These are phyloP conservation scores for Eupithecia exiguata DNA, from an alignment of 2,888 invertebrate species.

Conservation along the genomic window DNA sequence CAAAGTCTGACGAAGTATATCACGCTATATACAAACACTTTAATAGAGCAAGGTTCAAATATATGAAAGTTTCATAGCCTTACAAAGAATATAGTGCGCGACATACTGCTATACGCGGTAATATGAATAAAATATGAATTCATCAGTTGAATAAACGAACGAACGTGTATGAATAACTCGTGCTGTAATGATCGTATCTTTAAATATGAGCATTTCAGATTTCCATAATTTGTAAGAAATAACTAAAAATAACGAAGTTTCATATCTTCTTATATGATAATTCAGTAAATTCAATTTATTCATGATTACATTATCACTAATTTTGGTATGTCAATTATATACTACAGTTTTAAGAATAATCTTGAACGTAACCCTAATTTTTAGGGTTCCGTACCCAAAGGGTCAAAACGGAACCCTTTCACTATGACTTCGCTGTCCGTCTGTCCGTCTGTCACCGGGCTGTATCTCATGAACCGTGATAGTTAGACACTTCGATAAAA, in stretches of 20 bases:
- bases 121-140: slow-evolving; percentile 79
- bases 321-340: too few relatives aligned
- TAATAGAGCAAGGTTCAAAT: not conserved
- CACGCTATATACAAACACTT: not conserved
- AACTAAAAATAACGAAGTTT: not conserved
- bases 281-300: too few relatives aligned
- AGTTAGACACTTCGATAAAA: too few relatives aligned
- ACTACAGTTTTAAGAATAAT: too few relatives aligned
- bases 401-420: too few relatives aligned
- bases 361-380: too few relatives aligned
- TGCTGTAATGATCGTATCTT: slow-evolving; percentile 13
- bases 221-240: not conserved
- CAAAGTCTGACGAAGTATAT: not conserved
- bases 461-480: too few relatives aligned
- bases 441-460: too few relatives aligned
- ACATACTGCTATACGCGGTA: slow-evolving; percentile 59
- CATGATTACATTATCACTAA: too few relatives aligned
- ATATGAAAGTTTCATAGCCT: slow-evolving; percentile 1
- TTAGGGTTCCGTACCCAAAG: too few relatives aligned
- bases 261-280: not conserved
- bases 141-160: slow-evolving; percentile 76
- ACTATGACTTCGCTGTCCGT: too few relatives aligned
- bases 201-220: slow-evolving; percentile 6
- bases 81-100: not conserved
- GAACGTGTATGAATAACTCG: slow-evolving; percentile 60